Evolutionary conservation across 2,113 vertebrate species (phyloP), one percentile per base, ranked within the genome.

Genomic region (Sander lucioperca): DNA sequence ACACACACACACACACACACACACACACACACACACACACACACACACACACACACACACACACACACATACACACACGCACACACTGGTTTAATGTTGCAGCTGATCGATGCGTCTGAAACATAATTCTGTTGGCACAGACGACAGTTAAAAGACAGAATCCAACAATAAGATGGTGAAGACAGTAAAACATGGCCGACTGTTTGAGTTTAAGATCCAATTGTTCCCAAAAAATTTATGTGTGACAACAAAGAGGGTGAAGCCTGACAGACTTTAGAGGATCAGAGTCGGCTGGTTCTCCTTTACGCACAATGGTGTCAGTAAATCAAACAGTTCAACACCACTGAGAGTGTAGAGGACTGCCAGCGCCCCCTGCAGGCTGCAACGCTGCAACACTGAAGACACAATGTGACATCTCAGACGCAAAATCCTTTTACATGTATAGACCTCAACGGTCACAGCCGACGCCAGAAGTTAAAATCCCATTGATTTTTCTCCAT

Each of bases 81-180:
- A 36, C 36, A 39, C 36, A 39, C 72, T 53, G 85, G 83, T 74
- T 73, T 88, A 87, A 86, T 69, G 87, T 68, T 77, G 72, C 66
- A 78, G 79, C 81, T 79, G 76, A 86, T 88, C 80, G 75, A 88
- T 84, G 68, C 47, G 72, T 77, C 68, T 86, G 65, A 85, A 85
- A 87, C 51, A 54, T 77, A 59, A 79, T 39, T 82, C 76, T 85
- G 75, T 80, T 80, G 54, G 45, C 84, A 13, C 4, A 54, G 74
- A 74, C 15, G 10, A 58, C 51, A 39, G 65, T 56, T 64, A 30
- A 73, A 54, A 65, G 48, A 50, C 63, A 47, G 48, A 53, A 45
- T 56, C 47, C 48, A 45, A n/a, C 54, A 30, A n/a, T 33, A 27
- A 63, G 62, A 65, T 0, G 51, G 13, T 0, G 19, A 47, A 23